Evolutionary conservation across 2,888 invertebrate genomes (phyloP), one percentile per base, ranked within the genome.

Genomic region (Drosophila seclusa): DNA sequence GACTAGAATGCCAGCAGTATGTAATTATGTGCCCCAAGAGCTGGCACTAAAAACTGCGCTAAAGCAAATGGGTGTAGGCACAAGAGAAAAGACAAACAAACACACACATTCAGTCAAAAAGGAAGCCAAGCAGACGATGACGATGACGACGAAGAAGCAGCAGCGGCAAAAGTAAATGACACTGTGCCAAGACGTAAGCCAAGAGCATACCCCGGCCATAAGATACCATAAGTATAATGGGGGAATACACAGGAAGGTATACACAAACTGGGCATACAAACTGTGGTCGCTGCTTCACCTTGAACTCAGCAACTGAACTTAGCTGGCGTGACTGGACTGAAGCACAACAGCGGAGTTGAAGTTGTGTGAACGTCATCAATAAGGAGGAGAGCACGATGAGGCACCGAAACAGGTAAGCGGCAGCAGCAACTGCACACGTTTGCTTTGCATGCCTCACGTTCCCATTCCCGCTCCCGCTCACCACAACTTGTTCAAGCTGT

Each of bases 291-390:
- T 76, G 83, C 76, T 78, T 89, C 81, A 90, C 89, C 89, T 89
- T 89, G 89, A 89, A 89, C 89, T 90, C 88, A 80, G 70, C 73
- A 76, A 71, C 59, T 89, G 89, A 89, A 89, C 89, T 90, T 80
- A 80, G 60, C 80, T 74, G 73, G 60, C 73, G 68, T 65, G 73
- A 73, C 68, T 72, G 59, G 80, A 73, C 66, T 65, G 75, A 68
- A 66, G 53, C 29, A 63, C 49, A 66, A 34, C 69, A 54, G 27
- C 32, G 29, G 42, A 55, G 38, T 68, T 52, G 10, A 57, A 38
- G 55, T 38, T 59, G 24, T 45, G 42, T 31, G 42, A 82, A 69
- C 59, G 63, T 65, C 42, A 53, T 57, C 16, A 32, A 10, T 11
- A 4, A 45, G 36, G 61, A 40, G 63, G 34, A 45, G 64, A 27